Conservation (phyloP, 2,113 vertebrate species). For the Erythrocercus mccallii region DNA sequence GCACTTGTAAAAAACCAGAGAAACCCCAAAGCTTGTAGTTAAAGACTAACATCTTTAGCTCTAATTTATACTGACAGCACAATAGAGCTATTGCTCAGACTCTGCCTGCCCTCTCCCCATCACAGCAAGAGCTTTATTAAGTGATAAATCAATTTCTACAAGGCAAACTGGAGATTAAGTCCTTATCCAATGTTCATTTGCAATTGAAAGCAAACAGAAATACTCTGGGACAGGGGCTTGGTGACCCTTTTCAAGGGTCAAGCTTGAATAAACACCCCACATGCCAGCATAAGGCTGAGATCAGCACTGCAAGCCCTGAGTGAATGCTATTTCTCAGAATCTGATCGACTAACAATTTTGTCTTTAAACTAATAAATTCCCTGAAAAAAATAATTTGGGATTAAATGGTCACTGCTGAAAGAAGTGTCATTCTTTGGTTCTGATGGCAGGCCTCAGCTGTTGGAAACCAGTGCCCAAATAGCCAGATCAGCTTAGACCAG, state of each 20-base stretch:
- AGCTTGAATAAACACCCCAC: not conserved
- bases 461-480: not conserved
- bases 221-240: not conserved
- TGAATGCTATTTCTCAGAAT: not conserved
- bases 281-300: not conserved
- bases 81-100: slow-evolving; percentile 16
- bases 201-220: slow-evolving; percentile 37
- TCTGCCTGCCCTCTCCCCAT: not conserved
- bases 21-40: slow-evolving; percentile 22
- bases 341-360: not conserved
- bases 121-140: slow-evolving; percentile 40
- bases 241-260: not conserved
- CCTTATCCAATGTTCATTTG: not conserved
- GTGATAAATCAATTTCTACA: slow-evolving; percentile 55
- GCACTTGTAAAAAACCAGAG: slow-evolving; percentile 11
- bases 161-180: slow-evolving; percentile 35
- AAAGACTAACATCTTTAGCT: slow-evolving; percentile 46
- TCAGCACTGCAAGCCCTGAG: not conserved
- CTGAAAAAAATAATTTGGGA: not conserved
- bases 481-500: not conserved
- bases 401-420: not conserved
- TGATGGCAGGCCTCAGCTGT: not conserved
- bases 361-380: not conserved
- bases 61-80: slow-evolving; percentile 55
- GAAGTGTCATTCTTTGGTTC: not conserved